phyloP scores from a whole-genome alignment of 2,797 vertebrate species.

The Chelon auratus region DNA sequence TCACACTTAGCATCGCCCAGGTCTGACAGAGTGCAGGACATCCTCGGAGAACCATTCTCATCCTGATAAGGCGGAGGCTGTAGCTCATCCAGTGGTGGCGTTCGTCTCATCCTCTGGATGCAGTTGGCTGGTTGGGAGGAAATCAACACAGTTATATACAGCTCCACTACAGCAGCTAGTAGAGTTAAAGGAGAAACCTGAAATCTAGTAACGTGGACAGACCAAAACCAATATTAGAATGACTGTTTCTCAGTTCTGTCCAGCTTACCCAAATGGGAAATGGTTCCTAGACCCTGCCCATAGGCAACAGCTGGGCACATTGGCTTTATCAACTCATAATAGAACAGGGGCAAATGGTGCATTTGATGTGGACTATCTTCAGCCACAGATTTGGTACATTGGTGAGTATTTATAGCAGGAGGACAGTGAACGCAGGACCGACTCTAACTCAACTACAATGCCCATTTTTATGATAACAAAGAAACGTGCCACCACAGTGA shows the following conservation, averaged over 20 bases:
- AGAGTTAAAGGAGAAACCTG: neutral
- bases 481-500: neutral
- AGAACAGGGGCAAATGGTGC: neutral
- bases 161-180: no score
- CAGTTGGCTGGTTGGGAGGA: slow-evolving; percentile 85
- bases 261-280: neutral
- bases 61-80: slow-evolving; percentile 97
- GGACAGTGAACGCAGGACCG: neutral
- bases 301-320: neutral
- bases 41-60: slow-evolving; percentile 94
- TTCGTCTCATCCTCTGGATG: slow-evolving; percentile 97
- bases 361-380: neutral
- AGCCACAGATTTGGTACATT: neutral
- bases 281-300: neutral
- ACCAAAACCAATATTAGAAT: neutral
- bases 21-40: slow-evolving; percentile 95
- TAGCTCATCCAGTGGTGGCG: slow-evolving; percentile 94
- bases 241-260: neutral
- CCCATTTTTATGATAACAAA: neutral
- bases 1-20: slow-evolving; percentile 93
- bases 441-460: neutral
- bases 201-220: neutral
- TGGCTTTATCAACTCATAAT: neutral
- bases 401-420: neutral
- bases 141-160: neutral